Conservation (phyloP, 1,140 invertebrate species). For the Spodoptera litura region DNA sequence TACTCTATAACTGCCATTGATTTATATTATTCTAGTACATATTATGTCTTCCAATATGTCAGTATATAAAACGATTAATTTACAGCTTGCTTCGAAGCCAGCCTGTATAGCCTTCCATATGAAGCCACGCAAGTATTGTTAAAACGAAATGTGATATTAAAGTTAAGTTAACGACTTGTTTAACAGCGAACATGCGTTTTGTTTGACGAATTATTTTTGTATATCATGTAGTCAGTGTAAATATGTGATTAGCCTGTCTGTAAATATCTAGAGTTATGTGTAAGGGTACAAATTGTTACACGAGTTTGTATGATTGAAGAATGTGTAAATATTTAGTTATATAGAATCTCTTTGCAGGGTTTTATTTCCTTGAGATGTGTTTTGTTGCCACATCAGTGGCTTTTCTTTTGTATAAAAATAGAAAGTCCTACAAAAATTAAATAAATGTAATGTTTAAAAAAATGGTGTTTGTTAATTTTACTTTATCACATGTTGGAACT, state of each 20-base stretch:
- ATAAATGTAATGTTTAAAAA: conserved; percentile 20
- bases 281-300: conserved; percentile 48
- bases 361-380: conserved; percentile 37
- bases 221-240: conserved; percentile 43
- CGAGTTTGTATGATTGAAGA: conserved; percentile 16
- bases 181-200: conserved; percentile 49
- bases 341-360: conserved; percentile 44
- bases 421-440: not conserved
- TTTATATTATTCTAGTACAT: not conserved
- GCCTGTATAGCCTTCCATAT: conserved; percentile 13
- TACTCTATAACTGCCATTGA: not conserved
- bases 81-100: not conserved
- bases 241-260: conserved; percentile 20
- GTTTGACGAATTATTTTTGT: conserved; percentile 45
- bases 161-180: conserved; percentile 58
- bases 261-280: conserved; percentile 26
- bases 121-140: conserved; percentile 27
- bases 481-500: conserved; percentile 26
- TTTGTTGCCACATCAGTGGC: conserved; percentile 15
- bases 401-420: conserved; percentile 2
- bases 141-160: conserved; percentile 70
- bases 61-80: not conserved
- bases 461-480: conserved; percentile 17
- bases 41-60: not conserved
- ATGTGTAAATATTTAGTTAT: conserved; percentile 31